Conservation (phyloP, 2,888 invertebrate species). For the Prosapia bicincta region DNA sequence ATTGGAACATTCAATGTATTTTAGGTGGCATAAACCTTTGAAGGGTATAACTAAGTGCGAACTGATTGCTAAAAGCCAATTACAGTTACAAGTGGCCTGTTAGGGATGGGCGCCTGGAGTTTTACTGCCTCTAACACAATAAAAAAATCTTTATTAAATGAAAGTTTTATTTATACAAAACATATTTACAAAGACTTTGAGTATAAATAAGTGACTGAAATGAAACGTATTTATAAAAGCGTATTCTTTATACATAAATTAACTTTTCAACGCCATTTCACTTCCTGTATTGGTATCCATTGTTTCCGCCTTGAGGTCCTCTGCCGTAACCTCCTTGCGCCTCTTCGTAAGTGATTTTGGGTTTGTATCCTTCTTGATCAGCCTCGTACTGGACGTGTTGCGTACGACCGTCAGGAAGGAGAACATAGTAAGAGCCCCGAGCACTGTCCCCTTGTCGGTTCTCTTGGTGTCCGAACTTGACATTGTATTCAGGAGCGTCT, state of each 20-base stretch:
- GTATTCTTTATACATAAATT: neutral
- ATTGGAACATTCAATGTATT: too few species aligned
- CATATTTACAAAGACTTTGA: neutral
- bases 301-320: constrained; percentile 24
- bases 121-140: too few species aligned
- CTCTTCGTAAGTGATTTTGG: constrained; percentile 77
- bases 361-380: constrained; percentile 76
- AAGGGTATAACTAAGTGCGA: too few species aligned
- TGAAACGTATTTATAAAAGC: neutral
- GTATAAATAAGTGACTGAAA: neutral
- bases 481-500: constrained; percentile 72
- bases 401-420: constrained; percentile 81
- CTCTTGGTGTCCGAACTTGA: constrained; percentile 80
- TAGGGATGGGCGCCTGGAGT: too few species aligned
- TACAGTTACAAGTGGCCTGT: too few species aligned
- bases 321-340: constrained; percentile 36
- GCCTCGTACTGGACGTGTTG: constrained; percentile 83
- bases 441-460: constrained; percentile 77
- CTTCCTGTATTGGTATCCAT: neutral
- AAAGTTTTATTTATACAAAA: neutral
- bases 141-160: neutral
- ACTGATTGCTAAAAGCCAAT: too few species aligned
- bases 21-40: too few species aligned
- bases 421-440: constrained; percentile 80
- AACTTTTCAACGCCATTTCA: neutral